Base-by-base conservation (phyloP, 2,113 vertebrate genomes). In the Takifugu flavidus region DNA sequence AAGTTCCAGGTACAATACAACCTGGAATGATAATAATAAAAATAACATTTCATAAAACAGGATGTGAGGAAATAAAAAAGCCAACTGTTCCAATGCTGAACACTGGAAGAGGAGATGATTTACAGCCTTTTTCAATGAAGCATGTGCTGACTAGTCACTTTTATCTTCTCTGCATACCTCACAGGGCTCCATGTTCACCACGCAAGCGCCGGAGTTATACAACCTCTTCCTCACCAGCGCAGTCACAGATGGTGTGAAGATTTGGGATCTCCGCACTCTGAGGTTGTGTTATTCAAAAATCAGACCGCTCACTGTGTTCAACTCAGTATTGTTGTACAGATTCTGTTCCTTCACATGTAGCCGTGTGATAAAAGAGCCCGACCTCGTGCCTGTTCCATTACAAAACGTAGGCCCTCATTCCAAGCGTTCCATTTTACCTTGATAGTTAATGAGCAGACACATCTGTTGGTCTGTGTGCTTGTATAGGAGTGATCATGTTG, bases 181-280 rank as follows among this genome's bases (percentile, higher is more conserved):
- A 20, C 65, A 96, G 96, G 95, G 94, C 3, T 96, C 94, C 0
- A 74, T 86, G 1, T 95, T 94, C 75, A 87, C 80, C 4, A 64
- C 89, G 52, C 94, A 93, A 49, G 75, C 77, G 0, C 56, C 79
- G 0, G 91, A 92, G 71, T 89, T 80, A 2, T 95, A 95, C 63
- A 93, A 94, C 78, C 92, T 96, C 46, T 97, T 96, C 62, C 76
- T 93, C 47, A 95, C 93, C 13, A 83, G 89, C 25, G 94, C 95
- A 26, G 1, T 90, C 44, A 94, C 92, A 3, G 94, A 97, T 15
- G 93, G 92, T 5, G 68, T 96, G 25, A 93, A 92, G 78, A 71
- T 96, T 4, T 98, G 96, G 95, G 96, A 97, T 82, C 72, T 95
- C 55, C 92, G 96, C 49, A 93, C 91, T 20, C 72, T 93, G 64